A percentile compares a stretch with the other conserved stretches of the same genome.
Conservation (phyloP, 2,797 vertebrate species). For the Melanotaenia pygmaea region DNA sequence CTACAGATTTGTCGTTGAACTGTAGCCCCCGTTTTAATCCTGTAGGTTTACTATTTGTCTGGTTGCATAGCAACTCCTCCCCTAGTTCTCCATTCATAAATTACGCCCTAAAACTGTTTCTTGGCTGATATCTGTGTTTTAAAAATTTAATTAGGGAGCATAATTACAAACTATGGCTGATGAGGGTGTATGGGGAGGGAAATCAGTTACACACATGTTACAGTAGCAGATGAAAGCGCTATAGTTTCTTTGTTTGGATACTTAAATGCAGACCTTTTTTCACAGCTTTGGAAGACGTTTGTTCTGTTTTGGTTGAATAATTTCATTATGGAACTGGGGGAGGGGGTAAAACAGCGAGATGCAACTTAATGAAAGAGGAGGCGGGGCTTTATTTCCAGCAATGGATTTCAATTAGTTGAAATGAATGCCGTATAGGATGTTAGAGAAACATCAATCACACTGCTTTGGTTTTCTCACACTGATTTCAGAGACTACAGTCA, state of each 20-base stretch:
- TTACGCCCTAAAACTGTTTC: slow-evolving; percentile 10
- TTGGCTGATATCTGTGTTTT: slow-evolving; percentile 27
- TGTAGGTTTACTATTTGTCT: too few relatives aligned
- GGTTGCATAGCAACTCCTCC: not conserved
- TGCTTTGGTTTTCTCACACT: slow-evolving; percentile 19
- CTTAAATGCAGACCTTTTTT: slow-evolving; percentile 57
- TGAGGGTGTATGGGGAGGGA: slow-evolving; percentile 12
- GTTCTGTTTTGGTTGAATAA: slow-evolving; percentile 63
- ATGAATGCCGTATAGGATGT: not conserved
- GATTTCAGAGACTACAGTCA: not conserved
- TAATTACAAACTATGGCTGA: slow-evolving; percentile 56
- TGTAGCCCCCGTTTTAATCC: too few relatives aligned
- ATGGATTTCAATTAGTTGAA: slow-evolving; percentile 43
- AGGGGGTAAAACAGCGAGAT: slow-evolving; percentile 28
- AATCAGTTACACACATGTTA: slow-evolving; percentile 44
- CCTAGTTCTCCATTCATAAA: slow-evolving; percentile 12
- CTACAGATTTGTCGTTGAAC: not conserved
- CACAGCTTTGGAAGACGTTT: slow-evolving; percentile 52
- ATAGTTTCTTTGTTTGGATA: slow-evolving; percentile 50
- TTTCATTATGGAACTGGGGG: slow-evolving; percentile 57
- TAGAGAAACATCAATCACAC: slow-evolving; percentile 15
- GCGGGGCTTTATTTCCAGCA: slow-evolving; percentile 22
- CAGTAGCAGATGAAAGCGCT: slow-evolving; percentile 22
- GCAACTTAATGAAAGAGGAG: slow-evolving; percentile 42
- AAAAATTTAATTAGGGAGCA: slow-evolving; percentile 48